Evolutionary conservation across 2,888 invertebrate species (phyloP).

Genomic region (Cantharis flavilabris): DNA sequence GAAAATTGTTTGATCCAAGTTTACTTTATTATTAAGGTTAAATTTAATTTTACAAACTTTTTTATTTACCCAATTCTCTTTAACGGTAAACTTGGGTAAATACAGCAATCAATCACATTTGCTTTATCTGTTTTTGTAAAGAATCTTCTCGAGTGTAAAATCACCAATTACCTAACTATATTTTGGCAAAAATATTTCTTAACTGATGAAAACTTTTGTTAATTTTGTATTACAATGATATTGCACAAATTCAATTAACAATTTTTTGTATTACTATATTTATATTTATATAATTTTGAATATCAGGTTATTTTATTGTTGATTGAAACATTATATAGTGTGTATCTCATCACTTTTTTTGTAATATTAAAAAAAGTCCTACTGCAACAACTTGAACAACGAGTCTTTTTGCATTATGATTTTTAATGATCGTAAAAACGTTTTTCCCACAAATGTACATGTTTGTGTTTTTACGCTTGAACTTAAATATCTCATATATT

Average conservation of each 20-base stretch:
- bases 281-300: too few relatives aligned
- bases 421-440: too few relatives aligned
- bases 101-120: constrained; percentile 18
- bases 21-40: not conserved
- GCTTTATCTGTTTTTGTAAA: not conserved
- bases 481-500: too few relatives aligned
- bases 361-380: too few relatives aligned
- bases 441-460: too few relatives aligned
- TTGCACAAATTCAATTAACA: not conserved
- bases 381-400: too few relatives aligned
- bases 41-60: constrained; percentile 11
- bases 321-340: too few relatives aligned
- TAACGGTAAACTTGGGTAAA: not conserved
- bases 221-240: not conserved
- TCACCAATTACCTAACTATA: not conserved
- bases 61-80: constrained; percentile 14
- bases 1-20: not conserved
- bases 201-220: not conserved
- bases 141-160: not conserved
- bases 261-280: too few relatives aligned
- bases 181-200: not conserved
- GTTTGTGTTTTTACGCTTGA: too few relatives aligned
- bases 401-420: too few relatives aligned
- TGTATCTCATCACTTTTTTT: too few relatives aligned
- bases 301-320: not conserved